phyloP scores from a whole-genome alignment of 2,113 vertebrate genomes.

The Arothron firmamentum region DNA sequence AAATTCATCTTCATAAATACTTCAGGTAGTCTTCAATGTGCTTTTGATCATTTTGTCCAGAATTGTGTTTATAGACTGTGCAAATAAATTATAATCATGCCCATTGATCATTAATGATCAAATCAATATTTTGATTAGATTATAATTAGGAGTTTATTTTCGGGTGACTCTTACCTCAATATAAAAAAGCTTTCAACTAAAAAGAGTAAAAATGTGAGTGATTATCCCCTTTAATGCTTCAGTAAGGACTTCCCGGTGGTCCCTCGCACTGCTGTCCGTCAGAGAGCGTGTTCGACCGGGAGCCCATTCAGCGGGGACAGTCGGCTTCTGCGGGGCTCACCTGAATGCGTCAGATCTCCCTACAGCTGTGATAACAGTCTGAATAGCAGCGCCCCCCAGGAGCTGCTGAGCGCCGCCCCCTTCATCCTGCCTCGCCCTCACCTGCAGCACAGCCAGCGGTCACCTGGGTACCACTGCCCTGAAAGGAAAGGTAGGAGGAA shows the following conservation, averaged over 20 bases:
- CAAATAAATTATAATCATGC: no score
- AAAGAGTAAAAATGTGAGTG: neutral
- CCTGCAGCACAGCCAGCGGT: slow-evolving; percentile 71
- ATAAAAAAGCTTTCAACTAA: neutral
- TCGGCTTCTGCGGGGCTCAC: slow-evolving; percentile 74
- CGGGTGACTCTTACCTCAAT: no score
- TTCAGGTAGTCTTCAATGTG: no score
- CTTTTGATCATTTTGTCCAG: no score
- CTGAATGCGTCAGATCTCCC: slow-evolving; percentile 80
- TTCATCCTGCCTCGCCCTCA: slow-evolving; percentile 79
- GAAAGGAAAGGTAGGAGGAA: slow-evolving; percentile 91
- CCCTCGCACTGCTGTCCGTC: slow-evolving; percentile 87
- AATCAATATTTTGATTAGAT: no score
- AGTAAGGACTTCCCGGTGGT: slow-evolving; percentile 94
- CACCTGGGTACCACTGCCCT: slow-evolving; percentile 86
- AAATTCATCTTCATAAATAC: no score
- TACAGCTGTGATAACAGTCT: slow-evolving; percentile 88
- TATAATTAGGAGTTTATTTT: no score
- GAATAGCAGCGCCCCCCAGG: slow-evolving; percentile 80
- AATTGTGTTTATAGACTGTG: no score
- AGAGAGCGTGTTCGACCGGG: slow-evolving; percentile 82
- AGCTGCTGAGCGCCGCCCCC: slow-evolving; percentile 79
- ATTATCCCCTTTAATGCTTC: slow-evolving; percentile 1
- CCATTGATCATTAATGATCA: no score
- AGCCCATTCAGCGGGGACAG: slow-evolving; percentile 84